phyloP scores from a whole-genome alignment of 2,113 vertebrate genomes.

The Rhinoptilus africanus region DNA sequence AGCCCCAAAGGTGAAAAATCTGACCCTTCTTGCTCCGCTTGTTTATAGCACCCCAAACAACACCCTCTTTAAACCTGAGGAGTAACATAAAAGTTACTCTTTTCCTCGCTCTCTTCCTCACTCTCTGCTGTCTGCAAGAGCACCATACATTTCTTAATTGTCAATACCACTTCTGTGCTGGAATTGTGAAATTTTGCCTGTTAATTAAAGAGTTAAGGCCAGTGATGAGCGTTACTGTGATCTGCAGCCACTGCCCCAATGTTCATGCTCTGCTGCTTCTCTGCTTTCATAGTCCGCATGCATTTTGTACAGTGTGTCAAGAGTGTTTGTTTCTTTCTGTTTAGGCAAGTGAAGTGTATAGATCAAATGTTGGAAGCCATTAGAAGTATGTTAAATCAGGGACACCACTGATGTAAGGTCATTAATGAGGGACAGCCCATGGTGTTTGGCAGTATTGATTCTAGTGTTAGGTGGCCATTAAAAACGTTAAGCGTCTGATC shows the following conservation, averaged over 20 bases:
- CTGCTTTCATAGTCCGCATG: background rate
- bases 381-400: conserved; percentile 52
- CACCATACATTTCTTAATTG: background rate
- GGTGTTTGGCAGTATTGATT: conserved; percentile 51
- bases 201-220: background rate
- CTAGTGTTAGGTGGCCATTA: conserved; percentile 49
- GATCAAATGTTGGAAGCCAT: conserved; percentile 59
- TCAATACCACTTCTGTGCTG: background rate
- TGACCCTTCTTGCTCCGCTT: background rate
- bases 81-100: background rate
- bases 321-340: conserved; percentile 43
- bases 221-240: background rate
- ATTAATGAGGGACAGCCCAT: conserved; percentile 45
- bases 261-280: background rate
- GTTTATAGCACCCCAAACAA: background rate
- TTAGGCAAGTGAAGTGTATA: conserved; percentile 47
- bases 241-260: background rate
- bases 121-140: background rate
- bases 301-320: background rate
- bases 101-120: background rate
- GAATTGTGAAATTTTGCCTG: background rate
- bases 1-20: background rate
- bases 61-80: background rate
- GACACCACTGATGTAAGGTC: conserved; percentile 18
- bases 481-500: conserved; percentile 62